These are phyloP conservation scores for Meteorus colon DNA, from an alignment of 2,888 invertebrate genomes.

Conservation along the genomic window DNA sequence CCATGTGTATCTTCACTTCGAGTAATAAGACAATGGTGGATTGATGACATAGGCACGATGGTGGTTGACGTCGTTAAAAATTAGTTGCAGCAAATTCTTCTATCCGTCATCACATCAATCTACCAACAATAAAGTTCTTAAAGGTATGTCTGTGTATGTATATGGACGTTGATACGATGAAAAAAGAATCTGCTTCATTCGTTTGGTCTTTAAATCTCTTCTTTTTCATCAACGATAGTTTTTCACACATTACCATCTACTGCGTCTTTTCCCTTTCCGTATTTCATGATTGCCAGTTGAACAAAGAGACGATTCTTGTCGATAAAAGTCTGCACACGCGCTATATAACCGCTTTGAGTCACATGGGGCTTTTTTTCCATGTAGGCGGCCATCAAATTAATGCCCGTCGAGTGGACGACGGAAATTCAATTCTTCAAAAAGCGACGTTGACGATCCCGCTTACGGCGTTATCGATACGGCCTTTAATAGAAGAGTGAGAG, in stretches of 20 bases:
- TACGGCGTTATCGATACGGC: constrained; percentile 1
- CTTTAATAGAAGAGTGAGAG: constrained; percentile 5
- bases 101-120: constrained; percentile 26
- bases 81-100: constrained; percentile 5
- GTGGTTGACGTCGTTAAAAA: neutral
- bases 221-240: neutral
- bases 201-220: neutral
- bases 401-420: constrained; percentile 31
- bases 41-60: neutral
- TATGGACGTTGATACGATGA: neutral
- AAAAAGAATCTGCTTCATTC: neutral
- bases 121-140: constrained; percentile 30
- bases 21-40: neutral
- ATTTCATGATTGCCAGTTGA: neutral
- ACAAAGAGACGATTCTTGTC: constrained; percentile 14
- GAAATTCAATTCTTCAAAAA: constrained; percentile 38
- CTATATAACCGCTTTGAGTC: constrained; percentile 12
- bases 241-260: constrained; percentile 5
- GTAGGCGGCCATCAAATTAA: constrained; percentile 39
- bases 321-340: constrained; percentile 24
- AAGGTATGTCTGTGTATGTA: neutral
- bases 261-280: constrained; percentile 9
- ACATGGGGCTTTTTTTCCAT: constrained; percentile 29
- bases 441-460: constrained; percentile 9
- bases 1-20: neutral